Conservation (phyloP, 2,113 vertebrate genomes). For the Leptobrachium ailaonicum region DNA sequence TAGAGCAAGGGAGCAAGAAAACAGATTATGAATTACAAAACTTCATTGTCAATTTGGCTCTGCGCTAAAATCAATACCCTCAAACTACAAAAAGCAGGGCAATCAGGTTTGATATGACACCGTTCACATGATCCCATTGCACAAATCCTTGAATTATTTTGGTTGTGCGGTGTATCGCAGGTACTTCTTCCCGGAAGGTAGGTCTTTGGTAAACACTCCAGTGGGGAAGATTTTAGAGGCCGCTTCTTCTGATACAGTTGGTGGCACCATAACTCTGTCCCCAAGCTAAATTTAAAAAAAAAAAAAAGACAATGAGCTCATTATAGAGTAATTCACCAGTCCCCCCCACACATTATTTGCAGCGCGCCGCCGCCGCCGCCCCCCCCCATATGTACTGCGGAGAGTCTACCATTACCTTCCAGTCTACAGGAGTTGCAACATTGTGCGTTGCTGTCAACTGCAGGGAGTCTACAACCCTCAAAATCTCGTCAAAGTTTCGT, state of each 20-base stretch:
- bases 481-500: conserved; percentile 93
- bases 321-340: background rate
- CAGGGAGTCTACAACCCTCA: conserved; percentile 88
- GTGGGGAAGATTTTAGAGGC: conserved; percentile 83
- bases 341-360: background rate
- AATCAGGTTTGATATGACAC: background rate
- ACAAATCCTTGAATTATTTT: conserved; percentile 39
- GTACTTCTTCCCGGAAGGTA: conserved; percentile 93
- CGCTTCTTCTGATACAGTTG: conserved; percentile 82
- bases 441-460: conserved; percentile 89
- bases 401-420: conserved; percentile 77
- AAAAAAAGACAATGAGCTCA: background rate
- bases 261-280: conserved; percentile 90
- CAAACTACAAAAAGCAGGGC: background rate
- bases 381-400: background rate
- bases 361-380: too few relatives aligned
- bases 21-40: background rate
- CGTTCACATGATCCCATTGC: background rate
- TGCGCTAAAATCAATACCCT: background rate
- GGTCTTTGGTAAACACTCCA: conserved; percentile 83
- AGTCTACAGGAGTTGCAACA: conserved; percentile 92
- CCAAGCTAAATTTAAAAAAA: conserved; percentile 70
- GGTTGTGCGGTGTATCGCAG: conserved; percentile 88
- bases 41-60: background rate
- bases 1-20: background rate